Evolutionary conservation across 2,113 vertebrate species (phyloP).

Genomic region (Dasyprocta punctata): DNA sequence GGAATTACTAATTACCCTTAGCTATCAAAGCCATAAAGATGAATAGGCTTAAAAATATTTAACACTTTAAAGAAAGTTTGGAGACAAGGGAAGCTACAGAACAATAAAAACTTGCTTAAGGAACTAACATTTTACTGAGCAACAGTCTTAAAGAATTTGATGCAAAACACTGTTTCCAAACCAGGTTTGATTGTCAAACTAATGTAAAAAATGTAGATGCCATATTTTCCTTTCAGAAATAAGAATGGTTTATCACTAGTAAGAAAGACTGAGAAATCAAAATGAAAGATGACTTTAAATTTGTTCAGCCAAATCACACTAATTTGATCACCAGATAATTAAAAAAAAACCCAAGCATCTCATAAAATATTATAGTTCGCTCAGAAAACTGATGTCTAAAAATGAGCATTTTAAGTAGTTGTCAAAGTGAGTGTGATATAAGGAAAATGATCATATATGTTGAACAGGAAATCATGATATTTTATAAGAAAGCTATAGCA

Average conservation of each 20-base stretch:
- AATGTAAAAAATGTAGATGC: not conserved
- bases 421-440: not conserved
- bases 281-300: not conserved
- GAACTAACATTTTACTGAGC: not conserved
- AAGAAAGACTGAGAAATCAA: not conserved
- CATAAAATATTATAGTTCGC: not conserved
- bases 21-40: not conserved
- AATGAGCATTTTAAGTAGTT: not conserved
- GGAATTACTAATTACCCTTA: not conserved
- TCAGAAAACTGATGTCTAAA: not conserved
- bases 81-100: not conserved
- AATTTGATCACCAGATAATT: not conserved
- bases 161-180: not conserved
- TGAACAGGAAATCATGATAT: not conserved
- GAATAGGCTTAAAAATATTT: not conserved
- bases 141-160: not conserved
- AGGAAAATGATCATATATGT: not conserved
- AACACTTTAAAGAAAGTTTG: not conserved
- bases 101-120: not conserved
- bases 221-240: not conserved
- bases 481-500: not conserved
- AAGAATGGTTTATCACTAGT: not conserved
- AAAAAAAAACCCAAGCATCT: not conserved
- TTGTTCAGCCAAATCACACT: not conserved
- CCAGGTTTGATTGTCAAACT: not conserved